A percentile compares a stretch with the other conserved stretches of the same genome.
Conservation (phyloP, 1,140 invertebrate genomes). For the Drosophila mauritiana region DNA sequence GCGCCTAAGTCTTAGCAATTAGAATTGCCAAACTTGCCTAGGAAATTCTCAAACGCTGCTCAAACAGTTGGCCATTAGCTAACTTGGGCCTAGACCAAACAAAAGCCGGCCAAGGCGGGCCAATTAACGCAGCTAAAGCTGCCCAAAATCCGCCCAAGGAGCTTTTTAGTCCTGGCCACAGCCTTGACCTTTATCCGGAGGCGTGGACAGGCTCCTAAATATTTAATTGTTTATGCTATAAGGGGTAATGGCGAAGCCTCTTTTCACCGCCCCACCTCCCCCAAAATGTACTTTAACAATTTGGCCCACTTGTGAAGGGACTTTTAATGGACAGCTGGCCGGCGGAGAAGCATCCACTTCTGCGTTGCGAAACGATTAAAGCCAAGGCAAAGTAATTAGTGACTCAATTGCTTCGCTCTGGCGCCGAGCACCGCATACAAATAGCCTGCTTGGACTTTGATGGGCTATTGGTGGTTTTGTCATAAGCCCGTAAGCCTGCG, state of each 20-base stretch:
- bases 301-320: conserved; percentile 44
- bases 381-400: conserved; percentile 75
- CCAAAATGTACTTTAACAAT: conserved; percentile 54
- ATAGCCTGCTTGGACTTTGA: conserved; percentile 51
- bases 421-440: conserved; percentile 67
- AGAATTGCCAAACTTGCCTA: conserved; percentile 36
- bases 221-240: conserved; percentile 76
- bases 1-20: conserved; percentile 52
- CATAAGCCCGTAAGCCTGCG: conserved; percentile 38
- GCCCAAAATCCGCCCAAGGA: conserved; percentile 54
- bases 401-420: conserved; percentile 73
- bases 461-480: conserved; percentile 55
- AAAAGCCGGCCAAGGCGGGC: conserved; percentile 55
- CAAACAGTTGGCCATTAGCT: conserved; percentile 76
- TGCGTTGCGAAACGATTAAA: conserved; percentile 56
- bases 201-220: conserved; percentile 64
- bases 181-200: conserved; percentile 78
- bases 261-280: no score
- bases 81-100: conserved; percentile 57
- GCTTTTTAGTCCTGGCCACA: conserved; percentile 39
- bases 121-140: conserved; percentile 73
- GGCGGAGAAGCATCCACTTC: conserved; percentile 15
- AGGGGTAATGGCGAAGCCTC: conserved; percentile 30
- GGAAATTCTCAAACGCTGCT: conserved; percentile 74
- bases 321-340: conserved; percentile 71